Evolutionary conservation across 2,888 invertebrate genomes (phyloP).

Genomic region (Ormyrus pomaceus): DNA sequence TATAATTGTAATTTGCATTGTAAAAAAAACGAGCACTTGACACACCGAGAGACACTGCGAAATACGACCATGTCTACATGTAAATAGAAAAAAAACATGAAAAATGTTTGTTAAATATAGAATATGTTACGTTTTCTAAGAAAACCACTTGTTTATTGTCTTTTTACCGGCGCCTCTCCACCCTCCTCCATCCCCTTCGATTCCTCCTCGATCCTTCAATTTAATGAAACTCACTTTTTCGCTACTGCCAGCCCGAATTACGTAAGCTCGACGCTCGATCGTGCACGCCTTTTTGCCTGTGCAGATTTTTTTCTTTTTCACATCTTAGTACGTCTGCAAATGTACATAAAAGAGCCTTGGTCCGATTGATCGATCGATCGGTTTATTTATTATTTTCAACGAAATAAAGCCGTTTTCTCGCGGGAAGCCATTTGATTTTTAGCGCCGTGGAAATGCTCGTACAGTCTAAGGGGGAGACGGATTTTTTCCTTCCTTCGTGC

Average conservation of each 20-base stretch:
- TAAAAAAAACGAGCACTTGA: constrained; percentile 65
- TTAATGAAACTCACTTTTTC: constrained; percentile 7
- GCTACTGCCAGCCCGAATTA: constrained; percentile 33
- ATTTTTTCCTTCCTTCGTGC: constrained; percentile 19
- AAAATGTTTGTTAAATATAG: constrained; percentile 71
- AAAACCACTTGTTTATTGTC: constrained; percentile 45
- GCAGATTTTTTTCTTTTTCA: constrained; percentile 39
- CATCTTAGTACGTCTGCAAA: constrained; percentile 39
- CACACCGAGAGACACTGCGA: constrained; percentile 49
- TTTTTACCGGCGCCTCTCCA: background rate
- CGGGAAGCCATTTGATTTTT: too few species aligned
- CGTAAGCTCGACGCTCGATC: constrained; percentile 45
- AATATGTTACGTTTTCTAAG: constrained; percentile 70
- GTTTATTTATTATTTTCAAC: background rate
- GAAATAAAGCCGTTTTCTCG: background rate
- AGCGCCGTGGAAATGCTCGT: too few species aligned
- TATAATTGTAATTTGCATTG: constrained; percentile 69
- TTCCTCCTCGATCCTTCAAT: background rate
- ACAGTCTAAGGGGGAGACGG: background rate
- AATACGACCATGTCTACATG: constrained; percentile 55
- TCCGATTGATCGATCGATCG: background rate
- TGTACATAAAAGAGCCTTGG: constrained; percentile 19
- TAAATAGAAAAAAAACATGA: constrained; percentile 61
- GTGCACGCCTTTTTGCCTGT: constrained; percentile 24
- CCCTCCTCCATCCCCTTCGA: background rate